Base-by-base conservation (phyloP, 1,140 invertebrate species). In the Gerris buenoi region DNA sequence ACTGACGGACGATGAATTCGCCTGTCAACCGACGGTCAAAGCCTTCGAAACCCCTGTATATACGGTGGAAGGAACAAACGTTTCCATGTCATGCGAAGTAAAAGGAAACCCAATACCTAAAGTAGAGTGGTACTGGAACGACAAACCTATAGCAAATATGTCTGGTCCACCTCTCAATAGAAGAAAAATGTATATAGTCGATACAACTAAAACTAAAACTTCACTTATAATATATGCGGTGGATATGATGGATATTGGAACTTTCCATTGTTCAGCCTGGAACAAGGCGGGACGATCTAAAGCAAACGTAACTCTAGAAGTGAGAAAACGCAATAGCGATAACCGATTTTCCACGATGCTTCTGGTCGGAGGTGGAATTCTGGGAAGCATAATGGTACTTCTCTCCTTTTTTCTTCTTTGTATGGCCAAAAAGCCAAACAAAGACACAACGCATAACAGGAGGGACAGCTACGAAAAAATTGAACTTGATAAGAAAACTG, bases 401-500 rank as follows among this genome's bases (percentile, higher is more conserved):
- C 77, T 79, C 5, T 81, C 83, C 5, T 82, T 84, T 46, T 79
- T 86, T 72, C 78, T 84, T 76, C 77, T 84, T 73, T 84, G 77
- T 73, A 73, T 82, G 71, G 71, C 84, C 75, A 75, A 78, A 1
- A 75, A 78, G 46, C 76, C 74, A 65, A 72, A 73, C 25, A 67
- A 73, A 63, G 63, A 73, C 10, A 73, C 71, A 25, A 75, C 73
- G 70, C 69, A 18, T 70, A 65, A 61, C 23, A 67, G 70, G 25
- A 66, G 66, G 22, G 85, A 87, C 71, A 86, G 80, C 75, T 87
- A 87, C 72, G 87, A 88, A 74, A 88, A 88, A 78, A 88, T 88
- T 68, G 86, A 88, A 73, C 81, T 86, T 79, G 85, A 82, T 75
- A 80, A 82, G 70, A 80, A 81, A 69, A 61, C 72, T 27, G 46